Evolutionary conservation across 1,140 invertebrate genomes (phyloP).

Genomic region (Nautilus pompilius): DNA sequence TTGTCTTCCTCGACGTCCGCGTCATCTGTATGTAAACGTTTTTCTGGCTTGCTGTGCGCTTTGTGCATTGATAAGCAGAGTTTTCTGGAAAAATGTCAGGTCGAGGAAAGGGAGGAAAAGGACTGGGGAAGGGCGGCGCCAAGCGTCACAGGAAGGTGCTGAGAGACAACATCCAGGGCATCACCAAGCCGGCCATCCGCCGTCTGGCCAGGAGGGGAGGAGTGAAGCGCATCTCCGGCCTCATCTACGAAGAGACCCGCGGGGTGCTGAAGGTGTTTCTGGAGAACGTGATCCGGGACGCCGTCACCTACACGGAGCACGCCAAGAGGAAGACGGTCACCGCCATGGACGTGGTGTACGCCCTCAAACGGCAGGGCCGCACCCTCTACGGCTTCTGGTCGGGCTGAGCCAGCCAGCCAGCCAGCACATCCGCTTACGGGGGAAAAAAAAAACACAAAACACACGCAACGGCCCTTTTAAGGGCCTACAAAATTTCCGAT

Average conservation of each 20-base stretch:
- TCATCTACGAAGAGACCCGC: slow-evolving; percentile 63
- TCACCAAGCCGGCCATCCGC: slow-evolving; percentile 67
- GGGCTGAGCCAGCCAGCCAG: slow-evolving; percentile 51
- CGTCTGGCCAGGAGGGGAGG: slow-evolving; percentile 69
- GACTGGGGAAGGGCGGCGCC: slow-evolving; percentile 46
- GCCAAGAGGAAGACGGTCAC: slow-evolving; percentile 80
- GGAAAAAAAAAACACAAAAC: too few relatives aligned
- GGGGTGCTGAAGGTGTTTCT: slow-evolving; percentile 71
- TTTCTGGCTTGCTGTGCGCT: too few relatives aligned
- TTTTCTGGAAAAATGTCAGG: slow-evolving; percentile 47
- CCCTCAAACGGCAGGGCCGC: slow-evolving; percentile 77
- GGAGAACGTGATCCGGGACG: slow-evolving; percentile 78
- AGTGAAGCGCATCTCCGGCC: slow-evolving; percentile 71
- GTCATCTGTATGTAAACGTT: too few relatives aligned
- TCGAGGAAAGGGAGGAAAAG: slow-evolving; percentile 49
- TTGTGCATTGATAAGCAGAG: too few relatives aligned
- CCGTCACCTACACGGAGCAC: slow-evolving; percentile 79
- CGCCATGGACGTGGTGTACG: slow-evolving; percentile 81
- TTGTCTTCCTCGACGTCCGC: too few relatives aligned
- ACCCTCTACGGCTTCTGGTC: slow-evolving; percentile 66
- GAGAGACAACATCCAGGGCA: slow-evolving; percentile 74
- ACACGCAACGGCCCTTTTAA: slow-evolving; percentile 24
- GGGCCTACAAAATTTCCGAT: too few relatives aligned
- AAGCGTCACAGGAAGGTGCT: slow-evolving; percentile 55
- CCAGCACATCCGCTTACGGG: too few relatives aligned